Conservation (phyloP, 1,140 invertebrate genomes). For the Micrasema minimum region DNA sequence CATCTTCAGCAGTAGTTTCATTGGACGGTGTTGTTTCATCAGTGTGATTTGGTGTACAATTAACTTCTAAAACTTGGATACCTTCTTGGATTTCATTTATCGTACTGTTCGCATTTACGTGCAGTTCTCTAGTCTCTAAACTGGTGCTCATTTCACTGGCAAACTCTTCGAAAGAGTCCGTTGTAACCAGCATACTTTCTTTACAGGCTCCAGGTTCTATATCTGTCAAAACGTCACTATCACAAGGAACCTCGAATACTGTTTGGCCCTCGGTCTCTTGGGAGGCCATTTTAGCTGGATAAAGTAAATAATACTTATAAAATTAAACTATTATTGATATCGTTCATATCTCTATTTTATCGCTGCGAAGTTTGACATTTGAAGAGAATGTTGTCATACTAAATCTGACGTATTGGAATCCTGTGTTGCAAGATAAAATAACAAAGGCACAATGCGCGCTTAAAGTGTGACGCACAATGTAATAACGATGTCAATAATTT, state of each 20-base stretch:
- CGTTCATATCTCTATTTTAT: slow-evolving; percentile 30
- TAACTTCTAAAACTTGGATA: slow-evolving; percentile 57
- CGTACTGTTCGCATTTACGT: slow-evolving; percentile 62
- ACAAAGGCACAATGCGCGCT: too few relatives aligned
- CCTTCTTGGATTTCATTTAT: slow-evolving; percentile 70
- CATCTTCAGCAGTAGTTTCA: slow-evolving; percentile 16
- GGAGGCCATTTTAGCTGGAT: slow-evolving; percentile 20
- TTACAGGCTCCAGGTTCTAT: slow-evolving; percentile 43
- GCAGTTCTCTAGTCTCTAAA: slow-evolving; percentile 67
- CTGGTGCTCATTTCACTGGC: slow-evolving; percentile 73
- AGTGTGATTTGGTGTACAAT: slow-evolving; percentile 43
- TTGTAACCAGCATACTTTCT: slow-evolving; percentile 76
- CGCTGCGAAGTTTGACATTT: slow-evolving; percentile 33
- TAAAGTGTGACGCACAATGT: too few relatives aligned
- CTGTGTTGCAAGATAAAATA: background rate
- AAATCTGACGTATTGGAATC: slow-evolving; percentile 17
- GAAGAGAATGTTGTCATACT: background rate
- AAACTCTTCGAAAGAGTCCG: slow-evolving; percentile 77
- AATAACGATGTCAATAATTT: too few relatives aligned
- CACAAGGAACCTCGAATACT: slow-evolving; percentile 7
- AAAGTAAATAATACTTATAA: slow-evolving; percentile 9
- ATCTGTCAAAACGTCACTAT: slow-evolving; percentile 10
- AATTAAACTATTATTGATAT: slow-evolving; percentile 5
- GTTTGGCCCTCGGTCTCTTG: background rate
- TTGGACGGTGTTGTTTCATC: background rate